Base-by-base conservation (phyloP, 2,888 invertebrate species). In the Agonopterix heracliana region DNA sequence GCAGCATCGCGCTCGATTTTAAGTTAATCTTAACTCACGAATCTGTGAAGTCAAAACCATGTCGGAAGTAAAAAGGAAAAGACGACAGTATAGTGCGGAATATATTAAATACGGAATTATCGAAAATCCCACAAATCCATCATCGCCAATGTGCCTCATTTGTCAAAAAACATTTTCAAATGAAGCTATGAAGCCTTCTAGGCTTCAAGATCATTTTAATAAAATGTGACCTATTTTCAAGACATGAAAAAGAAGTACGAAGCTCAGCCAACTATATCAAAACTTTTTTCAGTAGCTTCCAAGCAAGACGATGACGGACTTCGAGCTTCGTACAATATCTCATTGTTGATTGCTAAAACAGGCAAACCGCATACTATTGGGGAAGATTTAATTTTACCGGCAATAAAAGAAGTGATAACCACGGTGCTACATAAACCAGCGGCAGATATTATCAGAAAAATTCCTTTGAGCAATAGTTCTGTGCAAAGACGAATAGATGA, bases 301-400 rank as follows among this genome's bases (percentile, higher is more conserved):
- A 10, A 42, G 13, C 4, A 10, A 8, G 10, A 45, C 26, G 45
- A 45, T 36, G 45, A 45, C 34, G 45, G 45, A 5, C n/a, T 44
- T 5, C 44, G 44, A n/a, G 44, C 44, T 9, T 44, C 45, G 5
- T 45, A 45, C 34, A 45, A 45, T 45, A 45, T 45, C 34, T 45
- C 42, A 42, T 54, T 55, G 46, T 49, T 54, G 44, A 52, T 52
- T 49, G 52, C 52, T 41, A 52, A 54, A 63, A 60, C 58, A 34
- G 65, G 58, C 59, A 66, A 66, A 56, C 61, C 63, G 44, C 63
- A 64, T 45, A 64, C 62, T 41, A 68, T 66, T 48, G 67, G 62
- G 49, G 62, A 68, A 51, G n/a, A 78, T 63, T 56, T 65, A 57
- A 71, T 68, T 66, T 61, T 70, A 50, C 61, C 65, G 26, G 66